These are phyloP conservation scores for Andricus curvator DNA, from an alignment of 2,888 invertebrate species.

Conservation along the genomic window DNA sequence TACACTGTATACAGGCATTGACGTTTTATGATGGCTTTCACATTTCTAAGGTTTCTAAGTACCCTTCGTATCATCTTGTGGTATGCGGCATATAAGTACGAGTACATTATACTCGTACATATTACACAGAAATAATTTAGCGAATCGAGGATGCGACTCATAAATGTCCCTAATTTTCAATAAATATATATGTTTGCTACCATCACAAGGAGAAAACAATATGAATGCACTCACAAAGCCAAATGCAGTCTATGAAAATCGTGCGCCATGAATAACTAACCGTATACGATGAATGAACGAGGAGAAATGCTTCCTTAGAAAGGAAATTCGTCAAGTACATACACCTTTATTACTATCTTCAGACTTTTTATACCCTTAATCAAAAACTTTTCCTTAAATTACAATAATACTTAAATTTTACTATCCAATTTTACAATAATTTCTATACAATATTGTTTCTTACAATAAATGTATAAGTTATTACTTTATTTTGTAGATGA, in stretches of 20 bases:
- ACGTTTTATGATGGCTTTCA: conserved; percentile 11
- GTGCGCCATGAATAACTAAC: conserved; percentile 30
- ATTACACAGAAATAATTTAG: neutral
- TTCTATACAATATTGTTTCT: neutral
- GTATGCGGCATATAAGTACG: neutral
- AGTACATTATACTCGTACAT: neutral
- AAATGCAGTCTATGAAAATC: conserved; percentile 23
- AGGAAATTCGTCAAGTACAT: conserved; percentile 32
- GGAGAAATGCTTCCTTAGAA: conserved; percentile 33
- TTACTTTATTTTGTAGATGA: neutral
- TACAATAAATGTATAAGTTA: neutral
- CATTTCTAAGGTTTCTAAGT: conserved; percentile 30
- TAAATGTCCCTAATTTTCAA: conserved; percentile 34
- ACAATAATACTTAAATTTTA: neutral
- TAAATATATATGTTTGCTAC: conserved; percentile 3
- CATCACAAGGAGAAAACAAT: conserved; percentile 13
- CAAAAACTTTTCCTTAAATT: neutral
- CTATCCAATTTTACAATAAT: neutral
- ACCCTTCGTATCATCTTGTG: conserved; percentile 18
- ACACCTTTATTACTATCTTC: conserved; percentile 23
- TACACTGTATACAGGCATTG: neutral
- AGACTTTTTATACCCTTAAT: conserved; percentile 26
- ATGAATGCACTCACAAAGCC: neutral
- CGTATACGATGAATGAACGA: conserved; percentile 15
- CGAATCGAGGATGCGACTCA: conserved; percentile 32